A percentile compares a stretch with the other conserved stretches of the same genome.
These are phyloP conservation scores for Tachina lurida DNA, from an alignment of 2,888 invertebrate species.

Conservation along the genomic window DNA sequence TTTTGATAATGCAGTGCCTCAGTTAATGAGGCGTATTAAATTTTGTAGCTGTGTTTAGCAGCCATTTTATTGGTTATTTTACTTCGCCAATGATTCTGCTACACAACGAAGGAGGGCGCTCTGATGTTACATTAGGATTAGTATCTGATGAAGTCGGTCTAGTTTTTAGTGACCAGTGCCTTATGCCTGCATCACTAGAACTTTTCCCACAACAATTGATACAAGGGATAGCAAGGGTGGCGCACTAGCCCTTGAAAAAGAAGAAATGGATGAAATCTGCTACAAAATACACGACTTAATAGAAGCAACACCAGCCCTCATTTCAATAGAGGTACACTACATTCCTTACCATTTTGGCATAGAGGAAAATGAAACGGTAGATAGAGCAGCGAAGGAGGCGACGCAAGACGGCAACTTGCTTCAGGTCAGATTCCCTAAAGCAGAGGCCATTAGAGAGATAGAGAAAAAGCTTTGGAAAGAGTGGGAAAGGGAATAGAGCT, in stretches of 20 bases:
- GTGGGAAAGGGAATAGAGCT: background rate
- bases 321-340: background rate
- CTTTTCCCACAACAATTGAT: no score
- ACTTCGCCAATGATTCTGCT: no score
- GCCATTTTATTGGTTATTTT: no score
- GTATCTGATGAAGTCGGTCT: no score
- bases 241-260: background rate
- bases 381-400: background rate
- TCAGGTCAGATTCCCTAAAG: background rate
- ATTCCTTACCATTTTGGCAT: no score
- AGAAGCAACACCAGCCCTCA: background rate
- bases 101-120: no score
- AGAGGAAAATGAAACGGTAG: background rate
- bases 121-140: no score
- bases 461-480: background rate
- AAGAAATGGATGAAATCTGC: background rate
- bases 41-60: no score
- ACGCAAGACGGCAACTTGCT: background rate
- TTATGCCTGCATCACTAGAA: no score
- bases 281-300: background rate
- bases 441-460: background rate
- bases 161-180: no score
- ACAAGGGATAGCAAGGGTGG: background rate
- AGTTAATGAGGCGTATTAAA: no score
- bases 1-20: no score